A percentile compares a stretch with the other conserved stretches of the same genome.
phyloP scores from a whole-genome alignment of 2,888 invertebrate genomes.

The Endomychus coccineus region DNA sequence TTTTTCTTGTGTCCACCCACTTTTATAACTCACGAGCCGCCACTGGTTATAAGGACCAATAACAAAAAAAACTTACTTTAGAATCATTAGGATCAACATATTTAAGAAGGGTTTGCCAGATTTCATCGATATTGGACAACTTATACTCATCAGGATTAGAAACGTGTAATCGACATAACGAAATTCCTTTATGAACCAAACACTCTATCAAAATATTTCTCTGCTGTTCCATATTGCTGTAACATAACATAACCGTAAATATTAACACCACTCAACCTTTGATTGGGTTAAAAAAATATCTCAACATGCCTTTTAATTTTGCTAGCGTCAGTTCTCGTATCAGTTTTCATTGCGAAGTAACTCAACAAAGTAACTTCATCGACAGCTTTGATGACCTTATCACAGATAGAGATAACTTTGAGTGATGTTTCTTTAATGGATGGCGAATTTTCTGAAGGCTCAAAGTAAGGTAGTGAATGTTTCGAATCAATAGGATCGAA shows the following conservation, averaged over 20 bases:
- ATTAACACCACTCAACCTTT: background rate
- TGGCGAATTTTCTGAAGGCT: conserved; percentile 13
- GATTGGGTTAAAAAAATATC: background rate
- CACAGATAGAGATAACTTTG: conserved; percentile 55
- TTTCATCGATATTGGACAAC: conserved; percentile 53
- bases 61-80: conserved; percentile 51
- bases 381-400: conserved; percentile 62
- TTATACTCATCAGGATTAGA: conserved; percentile 34
- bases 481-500: conserved; percentile 56
- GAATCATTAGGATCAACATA: conserved; percentile 72
- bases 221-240: conserved; percentile 67
- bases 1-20: too few species aligned
- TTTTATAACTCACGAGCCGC: background rate
- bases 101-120: conserved; percentile 66
- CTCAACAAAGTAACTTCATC: conserved; percentile 73
- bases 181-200: conserved; percentile 65
- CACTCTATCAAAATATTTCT: conserved; percentile 75
- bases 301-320: conserved; percentile 72
- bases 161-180: conserved; percentile 50
- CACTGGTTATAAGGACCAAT: background rate
- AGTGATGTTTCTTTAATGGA: conserved; percentile 35
- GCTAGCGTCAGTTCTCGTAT: conserved; percentile 71
- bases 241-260: conserved; percentile 12
- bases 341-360: conserved; percentile 77
- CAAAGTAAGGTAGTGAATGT: conserved; percentile 40